Percentiles rank a stretch among this genome's conserved stretches.
Evolutionary conservation across 2,888 invertebrate species (phyloP).

Genomic region (Tigriopus californicus): DNA sequence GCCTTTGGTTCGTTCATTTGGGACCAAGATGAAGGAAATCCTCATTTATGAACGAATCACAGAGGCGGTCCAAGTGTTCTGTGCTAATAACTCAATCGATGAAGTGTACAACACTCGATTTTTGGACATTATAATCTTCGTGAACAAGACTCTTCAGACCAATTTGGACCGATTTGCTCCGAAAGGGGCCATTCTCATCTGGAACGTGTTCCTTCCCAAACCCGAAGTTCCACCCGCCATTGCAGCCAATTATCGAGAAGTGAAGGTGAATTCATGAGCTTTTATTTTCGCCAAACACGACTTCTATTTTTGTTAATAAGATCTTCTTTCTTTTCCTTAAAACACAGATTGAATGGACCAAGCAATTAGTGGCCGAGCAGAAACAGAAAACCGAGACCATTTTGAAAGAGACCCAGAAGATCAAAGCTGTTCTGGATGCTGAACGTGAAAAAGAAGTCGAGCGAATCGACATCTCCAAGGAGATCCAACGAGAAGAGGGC

Average conservation of each 20-base stretch:
- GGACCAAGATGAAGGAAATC: not conserved
- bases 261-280: not conserved
- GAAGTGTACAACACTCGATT: slow-evolving; percentile 11
- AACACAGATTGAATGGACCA: slow-evolving; percentile 6
- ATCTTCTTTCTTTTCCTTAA: too few species aligned
- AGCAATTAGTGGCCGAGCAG: slow-evolving; percentile 7
- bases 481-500: slow-evolving; percentile 2
- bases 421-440: slow-evolving; percentile 3
- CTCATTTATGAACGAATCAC: slow-evolving; percentile 1
- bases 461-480: not conserved
- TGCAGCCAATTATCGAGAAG: slow-evolving; percentile 12
- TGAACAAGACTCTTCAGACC: not conserved
- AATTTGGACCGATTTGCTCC: slow-evolving; percentile 1
- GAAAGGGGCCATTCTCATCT: not conserved
- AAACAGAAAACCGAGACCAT: slow-evolving; percentile 7
- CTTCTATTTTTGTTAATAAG: too few species aligned
- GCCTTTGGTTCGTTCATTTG: not conserved
- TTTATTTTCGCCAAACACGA: too few species aligned
- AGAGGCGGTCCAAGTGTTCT: slow-evolving; percentile 6
- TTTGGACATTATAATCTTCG: not conserved
- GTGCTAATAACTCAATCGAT: slow-evolving; percentile 12
- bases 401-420: slow-evolving; percentile 2
- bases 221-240: slow-evolving; percentile 12
- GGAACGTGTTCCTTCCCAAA: slow-evolving; percentile 10
- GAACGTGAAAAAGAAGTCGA: slow-evolving; percentile 1